Evolutionary conservation across 2,113 vertebrate species (phyloP).

Genomic region (Sorex araneus): DNA sequence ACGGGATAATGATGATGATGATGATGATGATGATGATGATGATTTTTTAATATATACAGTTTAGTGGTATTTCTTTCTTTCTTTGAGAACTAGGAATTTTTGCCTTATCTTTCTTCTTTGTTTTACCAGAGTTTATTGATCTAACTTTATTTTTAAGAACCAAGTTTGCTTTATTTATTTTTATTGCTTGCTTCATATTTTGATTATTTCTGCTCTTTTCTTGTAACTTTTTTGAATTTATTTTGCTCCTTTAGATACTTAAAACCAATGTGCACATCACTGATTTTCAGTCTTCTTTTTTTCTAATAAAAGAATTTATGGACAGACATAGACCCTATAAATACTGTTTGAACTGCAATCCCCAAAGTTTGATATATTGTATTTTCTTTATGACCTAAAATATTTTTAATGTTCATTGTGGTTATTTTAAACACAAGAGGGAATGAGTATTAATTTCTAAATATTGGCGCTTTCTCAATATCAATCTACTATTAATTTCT

Average conservation of each 20-base stretch:
- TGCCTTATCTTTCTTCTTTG: constrained; percentile 17
- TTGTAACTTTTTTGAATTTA: constrained; percentile 16
- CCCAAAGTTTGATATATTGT: not conserved
- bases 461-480: constrained; percentile 27
- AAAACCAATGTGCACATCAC: not conserved
- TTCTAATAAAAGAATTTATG: too few species aligned
- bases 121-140: not conserved
- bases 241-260: not conserved
- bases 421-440: not conserved
- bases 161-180: not conserved
- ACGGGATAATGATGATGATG: too few species aligned
- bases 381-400: not conserved
- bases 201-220: not conserved
- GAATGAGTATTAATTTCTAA: not conserved
- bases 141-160: constrained; percentile 30
- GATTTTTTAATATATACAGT: not conserved
- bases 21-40: too few species aligned
- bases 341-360: not conserved
- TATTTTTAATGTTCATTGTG: not conserved
- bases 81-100: not conserved
- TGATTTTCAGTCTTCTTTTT: not conserved
- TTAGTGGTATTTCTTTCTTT: not conserved
- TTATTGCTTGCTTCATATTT: not conserved
- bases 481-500: constrained; percentile 6
- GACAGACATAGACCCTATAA: not conserved